Evolutionary conservation across 1,140 invertebrate species (phyloP), one percentile per base, ranked within the genome.

Genomic region (Eupristina koningsbergeri): DNA sequence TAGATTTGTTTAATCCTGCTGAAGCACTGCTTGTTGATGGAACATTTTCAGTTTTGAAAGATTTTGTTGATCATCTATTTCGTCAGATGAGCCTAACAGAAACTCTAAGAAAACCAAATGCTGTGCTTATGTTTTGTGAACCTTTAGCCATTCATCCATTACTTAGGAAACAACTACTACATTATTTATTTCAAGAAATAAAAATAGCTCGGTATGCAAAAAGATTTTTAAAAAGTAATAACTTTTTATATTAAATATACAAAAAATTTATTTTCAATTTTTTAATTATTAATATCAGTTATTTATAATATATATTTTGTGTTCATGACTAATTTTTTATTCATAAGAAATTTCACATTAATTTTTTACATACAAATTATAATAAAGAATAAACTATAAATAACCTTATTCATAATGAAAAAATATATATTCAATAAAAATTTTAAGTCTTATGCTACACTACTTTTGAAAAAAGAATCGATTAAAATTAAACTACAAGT

Each of bases 171-270:
- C 91, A 93, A 69, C 79, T 93, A 47, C 81, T 93, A 36, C 92
- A 93, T 86, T 93, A 93, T 83, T 87, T 93, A 73, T 93, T 93
- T 86, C 92, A 93, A 85, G 92, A 93, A 87, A 89, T 93, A 29
- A 93, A 93, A 89, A 88, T 93, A 81, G 90, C 92, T 45, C 92
- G 92, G 92, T 93, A 88, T 79, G 80, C 61, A n/a, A 76, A 34
- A 75, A 50, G n/a, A 29, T 50, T 75, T 73, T 36, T 41, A 45
- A 67, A 67, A 11, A 31, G 15, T 64, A 2, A 6, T 31, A 1
- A 19, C 9, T 7, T 63, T 1, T 9, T 29, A 63, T 29, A 29
- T 63, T 8, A 63, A 34, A 17, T 36, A 69, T 64, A 22, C 31
- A 31, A 31, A 15, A 31, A 34, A 29, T 64, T 64, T 11, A 64